Evolutionary conservation across 2,888 invertebrate species (phyloP), one percentile per base, ranked within the genome.

Genomic region (Xylota segnis): DNA sequence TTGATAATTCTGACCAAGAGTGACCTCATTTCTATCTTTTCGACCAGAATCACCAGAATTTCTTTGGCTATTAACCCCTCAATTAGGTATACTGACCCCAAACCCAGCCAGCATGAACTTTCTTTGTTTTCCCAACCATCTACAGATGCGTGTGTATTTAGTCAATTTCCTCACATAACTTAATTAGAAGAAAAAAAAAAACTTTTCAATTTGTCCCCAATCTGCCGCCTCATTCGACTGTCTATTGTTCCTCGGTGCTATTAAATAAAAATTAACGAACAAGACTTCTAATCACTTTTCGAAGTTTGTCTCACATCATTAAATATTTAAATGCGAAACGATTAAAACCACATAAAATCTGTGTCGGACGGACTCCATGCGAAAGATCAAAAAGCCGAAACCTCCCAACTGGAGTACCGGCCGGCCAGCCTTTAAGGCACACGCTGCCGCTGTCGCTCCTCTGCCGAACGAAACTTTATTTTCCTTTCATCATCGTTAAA

Each of bases 231-330:
- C 18, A 14, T 32, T 29, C 10, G 14, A 16, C 63, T 5, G 9
- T 23, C 47, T 4, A 45, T 27, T 43, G 27, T 29, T 43, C 61
- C 12, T 9, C 45, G 18, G 18, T 12, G 16, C 47, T 32, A 50
- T 47, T 65, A n/a, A 52, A 66, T 18, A 50, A 50, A 76, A 82
- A 76, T 76, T 76, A 82, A 59, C 50, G 45, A 74, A 63, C 76
- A 16, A 56, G 43, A 56, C 52, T 52, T 34, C 45, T 52, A 77
- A 76, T 58, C 63, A 65, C 40, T 71, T 71, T 58, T 43, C 34
- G 43, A 83, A 72, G 77, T 77, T 59, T 77, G 27, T 65, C 58
- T 14, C 27, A 6, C 47, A 43, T 79, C 63, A 59, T 68, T 63
- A 61, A 70, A 47, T 66, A 79, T 71, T 71, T 52, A 52, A 84